phyloP scores from a whole-genome alignment of 30 jellyfish, hydroid and myxozoan species.

The Aurelia aurita complex sp. Pacific region DNA sequence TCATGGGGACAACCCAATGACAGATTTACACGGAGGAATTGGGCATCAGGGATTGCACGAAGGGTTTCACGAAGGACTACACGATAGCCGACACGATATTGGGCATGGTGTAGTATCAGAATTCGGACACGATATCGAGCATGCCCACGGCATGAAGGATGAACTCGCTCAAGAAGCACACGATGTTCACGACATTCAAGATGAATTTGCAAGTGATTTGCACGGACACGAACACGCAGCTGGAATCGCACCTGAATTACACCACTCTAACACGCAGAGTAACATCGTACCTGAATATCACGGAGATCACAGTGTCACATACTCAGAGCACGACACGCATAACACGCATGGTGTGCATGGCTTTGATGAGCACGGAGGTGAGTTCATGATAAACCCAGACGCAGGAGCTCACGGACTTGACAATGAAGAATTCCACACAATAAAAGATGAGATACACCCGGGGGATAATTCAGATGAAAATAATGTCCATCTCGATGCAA shows the following conservation, averaged over 20 bases:
- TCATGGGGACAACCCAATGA: conserved; percentile 46
- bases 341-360: conserved; percentile 41
- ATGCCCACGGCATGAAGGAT: background rate
- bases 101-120: background rate
- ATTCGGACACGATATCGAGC: background rate
- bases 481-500: conserved; percentile 51
- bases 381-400: conserved; percentile 14
- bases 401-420: background rate
- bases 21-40: conserved; percentile 26
- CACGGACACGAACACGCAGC: conserved; percentile 1
- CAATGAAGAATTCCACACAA: background rate
- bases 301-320: background rate
- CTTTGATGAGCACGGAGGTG: conserved; percentile 64
- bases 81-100: background rate
- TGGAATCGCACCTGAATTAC: conserved; percentile 18
- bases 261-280: conserved; percentile 4
- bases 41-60: background rate
- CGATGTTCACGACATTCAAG: background rate
- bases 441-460: conserved; percentile 25
- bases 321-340: background rate
- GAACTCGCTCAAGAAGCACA: background rate
- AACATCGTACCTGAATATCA: conserved; percentile 15
- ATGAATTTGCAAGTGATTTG: conserved; percentile 2
- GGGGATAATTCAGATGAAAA: conserved; percentile 45
- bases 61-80: conserved; percentile 4